Conservation (phyloP, 2,113 vertebrate genomes). For the Motacilla tschutschensis region DNA sequence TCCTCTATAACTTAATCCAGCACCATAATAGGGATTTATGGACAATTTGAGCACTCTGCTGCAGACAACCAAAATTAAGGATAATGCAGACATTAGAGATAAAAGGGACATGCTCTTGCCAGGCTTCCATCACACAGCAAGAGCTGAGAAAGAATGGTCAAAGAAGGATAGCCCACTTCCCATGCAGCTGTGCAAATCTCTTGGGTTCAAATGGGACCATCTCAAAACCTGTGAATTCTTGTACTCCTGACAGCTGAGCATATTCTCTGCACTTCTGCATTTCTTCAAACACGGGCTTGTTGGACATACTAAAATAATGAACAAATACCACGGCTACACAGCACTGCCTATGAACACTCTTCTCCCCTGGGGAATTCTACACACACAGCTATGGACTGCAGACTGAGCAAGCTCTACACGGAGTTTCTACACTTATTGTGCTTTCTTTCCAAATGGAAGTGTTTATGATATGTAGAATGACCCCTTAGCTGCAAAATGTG, state of each 20-base stretch:
- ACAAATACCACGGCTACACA: neutral
- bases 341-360: neutral
- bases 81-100: neutral
- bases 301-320: neutral
- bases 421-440: accelerated
- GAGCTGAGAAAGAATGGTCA: neutral
- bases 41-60: neutral
- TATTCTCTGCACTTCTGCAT: neutral
- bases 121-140: neutral
- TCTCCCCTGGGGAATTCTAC: neutral
- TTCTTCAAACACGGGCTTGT: neutral
- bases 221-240: neutral
- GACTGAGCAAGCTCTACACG: neutral
- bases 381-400: neutral
- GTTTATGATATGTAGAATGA: neutral
- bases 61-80: neutral
- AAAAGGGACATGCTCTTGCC: accelerated
- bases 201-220: neutral
- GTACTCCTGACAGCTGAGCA: neutral
- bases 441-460: neutral
- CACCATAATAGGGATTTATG: neutral
- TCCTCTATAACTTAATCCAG: neutral
- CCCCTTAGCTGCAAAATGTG: neutral
- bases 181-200: neutral
- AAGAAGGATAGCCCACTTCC: neutral